Evolutionary conservation across 2,113 vertebrate species (phyloP), one percentile per base, ranked within the genome.

Genomic region (Blennius ocellaris): DNA sequence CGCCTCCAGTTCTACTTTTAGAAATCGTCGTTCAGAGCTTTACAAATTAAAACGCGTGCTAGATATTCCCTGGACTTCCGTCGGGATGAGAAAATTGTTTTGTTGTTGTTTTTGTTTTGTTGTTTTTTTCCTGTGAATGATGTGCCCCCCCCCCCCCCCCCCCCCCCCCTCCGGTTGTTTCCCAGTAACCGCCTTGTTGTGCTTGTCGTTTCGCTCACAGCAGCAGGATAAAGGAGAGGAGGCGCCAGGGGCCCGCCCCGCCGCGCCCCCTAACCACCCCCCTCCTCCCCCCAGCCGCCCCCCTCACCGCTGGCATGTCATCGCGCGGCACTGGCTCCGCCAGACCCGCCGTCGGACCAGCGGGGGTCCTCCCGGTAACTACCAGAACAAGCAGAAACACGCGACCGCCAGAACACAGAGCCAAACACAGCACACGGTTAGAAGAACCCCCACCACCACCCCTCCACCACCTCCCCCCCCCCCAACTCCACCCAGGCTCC

Each of bases 301-400:
- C 80, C 41, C 88, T 67, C 93, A 93, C 80, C 92, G 92, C 81
- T 94, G 93, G 92, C 93, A 94, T 83, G 88, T 87, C 85, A 89
- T 95, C 81, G 93, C 93, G 50, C 91, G 89, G 64, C 94, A 93
- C 88, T 93, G 93, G 94, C 93, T 95, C 66, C 91, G 90, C 79
- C 86, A 92, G 89, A 92, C 93, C 73, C 93, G 93, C 77, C 63
- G 89, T 82, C 92, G 91, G 89, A 87, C 92, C 90, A 87, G 89
- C 78, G 93, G 90, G 90, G 89, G 83, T 85, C 87, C 73, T 88
- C 83, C 90, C 85, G 93, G 94, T 94, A 94, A 93, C 82, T 87
- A 92, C 84, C 82, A 87, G 79, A 73, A 65, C 52, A 30, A 78
- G 48, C 66, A 62, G 67, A 69, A 44, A 50, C 63, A 76, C 70